Evolutionary conservation across 2,888 invertebrate species (phyloP).

Genomic region (Carterocephalus palaemon): DNA sequence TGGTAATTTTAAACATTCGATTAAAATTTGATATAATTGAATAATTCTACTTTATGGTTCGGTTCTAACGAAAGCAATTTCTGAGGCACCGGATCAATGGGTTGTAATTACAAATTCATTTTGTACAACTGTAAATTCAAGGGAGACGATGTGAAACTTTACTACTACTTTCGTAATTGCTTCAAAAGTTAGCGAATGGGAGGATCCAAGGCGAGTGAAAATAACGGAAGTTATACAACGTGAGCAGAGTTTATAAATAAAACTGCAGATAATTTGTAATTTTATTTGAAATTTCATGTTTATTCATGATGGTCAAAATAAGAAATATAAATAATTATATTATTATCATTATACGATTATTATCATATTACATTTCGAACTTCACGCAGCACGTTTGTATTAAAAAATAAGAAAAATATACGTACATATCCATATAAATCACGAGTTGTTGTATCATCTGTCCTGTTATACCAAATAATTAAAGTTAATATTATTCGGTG

Average conservation of each 20-base stretch:
- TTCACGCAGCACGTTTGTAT: too few relatives aligned
- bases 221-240: conserved; percentile 40
- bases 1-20: too few relatives aligned
- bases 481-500: too few relatives aligned
- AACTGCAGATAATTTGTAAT: conserved; percentile 6
- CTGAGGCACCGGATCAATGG: conserved; percentile 38
- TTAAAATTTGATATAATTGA: neutral
- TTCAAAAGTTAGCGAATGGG: conserved; percentile 59
- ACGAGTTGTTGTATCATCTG: too few relatives aligned
- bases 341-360: too few relatives aligned
- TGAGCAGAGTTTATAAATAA: conserved; percentile 15
- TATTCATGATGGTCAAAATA: too few relatives aligned
- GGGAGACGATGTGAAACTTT: conserved; percentile 57
- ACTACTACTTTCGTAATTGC: conserved; percentile 69
- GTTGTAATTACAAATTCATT: conserved; percentile 56
- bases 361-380: too few relatives aligned
- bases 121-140: conserved; percentile 55
- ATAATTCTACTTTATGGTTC: neutral
- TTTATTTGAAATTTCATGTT: too few relatives aligned
- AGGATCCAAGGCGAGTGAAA: conserved; percentile 49
- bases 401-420: too few relatives aligned
- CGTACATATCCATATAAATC: too few relatives aligned
- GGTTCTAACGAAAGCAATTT: conserved; percentile 16
- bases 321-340: too few relatives aligned
- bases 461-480: too few relatives aligned